Evolutionary conservation across 2,113 vertebrate species (phyloP).

Genomic region (Carassius auratus): DNA sequence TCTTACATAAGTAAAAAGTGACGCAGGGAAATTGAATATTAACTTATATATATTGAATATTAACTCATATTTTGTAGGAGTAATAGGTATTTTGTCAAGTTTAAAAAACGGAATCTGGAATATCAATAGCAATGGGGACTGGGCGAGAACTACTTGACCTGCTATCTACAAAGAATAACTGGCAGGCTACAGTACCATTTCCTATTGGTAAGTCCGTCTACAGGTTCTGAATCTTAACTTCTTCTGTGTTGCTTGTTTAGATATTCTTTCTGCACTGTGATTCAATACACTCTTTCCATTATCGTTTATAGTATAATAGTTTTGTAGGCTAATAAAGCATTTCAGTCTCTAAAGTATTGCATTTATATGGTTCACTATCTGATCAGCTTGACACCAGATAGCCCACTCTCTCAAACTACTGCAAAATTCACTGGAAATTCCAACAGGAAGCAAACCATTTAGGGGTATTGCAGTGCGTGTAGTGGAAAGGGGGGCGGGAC

Average conservation of each 20-base stretch:
- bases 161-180: too few species aligned
- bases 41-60: too few species aligned
- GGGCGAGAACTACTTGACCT: too few species aligned
- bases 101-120: too few species aligned
- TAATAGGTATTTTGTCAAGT: too few species aligned
- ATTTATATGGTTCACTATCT: not conserved
- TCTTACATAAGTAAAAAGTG: not conserved
- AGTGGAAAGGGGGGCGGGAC: not conserved
- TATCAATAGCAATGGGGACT: too few species aligned
- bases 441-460: not conserved
- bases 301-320: not conserved
- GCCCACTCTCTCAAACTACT: too few species aligned
- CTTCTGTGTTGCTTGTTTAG: not conserved
- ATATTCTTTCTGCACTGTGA: too few species aligned
- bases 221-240: too few species aligned
- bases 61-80: too few species aligned
- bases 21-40: not conserved
- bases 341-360: not conserved
- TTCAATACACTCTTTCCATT: not conserved
- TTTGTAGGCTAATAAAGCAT: not conserved
- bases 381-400: not conserved
- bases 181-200: too few species aligned
- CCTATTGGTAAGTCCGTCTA: too few species aligned
- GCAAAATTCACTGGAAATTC: slow-evolving; percentile 2
- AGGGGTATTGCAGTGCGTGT: not conserved